Percentiles rank a stretch among this genome's conserved stretches.
Evolutionary conservation across 2,888 invertebrate genomes (phyloP).

Genomic region (Tholera decimalis): DNA sequence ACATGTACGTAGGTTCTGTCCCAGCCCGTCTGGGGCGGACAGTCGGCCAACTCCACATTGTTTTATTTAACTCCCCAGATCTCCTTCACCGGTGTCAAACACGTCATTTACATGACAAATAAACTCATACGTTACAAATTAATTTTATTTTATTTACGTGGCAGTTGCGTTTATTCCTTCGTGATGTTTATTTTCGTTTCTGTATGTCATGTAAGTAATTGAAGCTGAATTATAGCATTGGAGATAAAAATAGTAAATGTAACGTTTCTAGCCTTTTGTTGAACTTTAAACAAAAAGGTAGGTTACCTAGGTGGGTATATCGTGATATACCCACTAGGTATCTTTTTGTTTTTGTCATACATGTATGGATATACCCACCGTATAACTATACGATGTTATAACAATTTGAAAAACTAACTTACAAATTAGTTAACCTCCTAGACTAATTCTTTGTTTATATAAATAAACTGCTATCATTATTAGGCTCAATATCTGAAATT

Average conservation of each 20-base stretch:
- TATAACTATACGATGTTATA: too few species aligned
- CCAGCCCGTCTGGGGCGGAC: conserved; percentile 51
- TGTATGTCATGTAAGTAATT: conserved; percentile 7
- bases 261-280: conserved; percentile 7
- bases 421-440: neutral
- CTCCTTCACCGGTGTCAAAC: conserved; percentile 62
- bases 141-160: conserved; percentile 28
- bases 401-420: too few species aligned
- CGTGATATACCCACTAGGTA: neutral
- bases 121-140: conserved; percentile 49
- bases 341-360: too few species aligned
- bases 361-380: too few species aligned
- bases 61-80: conserved; percentile 58
- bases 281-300: conserved; percentile 1
- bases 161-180: conserved; percentile 21
- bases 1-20: conserved; percentile 57
- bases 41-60: conserved; percentile 47
- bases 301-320: neutral
- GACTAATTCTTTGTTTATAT: too few species aligned
- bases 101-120: conserved; percentile 61
- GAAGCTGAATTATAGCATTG: neutral
- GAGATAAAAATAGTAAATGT: neutral
- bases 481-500: too few species aligned
- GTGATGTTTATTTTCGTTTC: conserved; percentile 19
- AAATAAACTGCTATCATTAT: neutral